Percentiles rank a stretch among this genome's conserved stretches.
These are phyloP conservation scores for Harpagifer antarcticus DNA, from an alignment of 2,797 vertebrate genomes.

Conservation along the genomic window DNA sequence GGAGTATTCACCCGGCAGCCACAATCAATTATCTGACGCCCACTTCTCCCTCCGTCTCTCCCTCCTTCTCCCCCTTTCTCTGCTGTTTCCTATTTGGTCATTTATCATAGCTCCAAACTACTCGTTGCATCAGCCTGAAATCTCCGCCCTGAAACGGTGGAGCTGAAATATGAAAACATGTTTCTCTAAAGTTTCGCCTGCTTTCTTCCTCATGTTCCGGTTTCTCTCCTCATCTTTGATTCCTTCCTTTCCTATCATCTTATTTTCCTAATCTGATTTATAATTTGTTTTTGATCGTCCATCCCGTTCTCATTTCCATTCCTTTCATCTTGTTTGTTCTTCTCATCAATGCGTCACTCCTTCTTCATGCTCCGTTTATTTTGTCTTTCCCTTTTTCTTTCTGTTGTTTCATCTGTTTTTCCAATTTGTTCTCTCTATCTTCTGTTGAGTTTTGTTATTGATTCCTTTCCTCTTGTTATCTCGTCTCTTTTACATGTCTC, in stretches of 20 bases:
- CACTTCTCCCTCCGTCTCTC: conserved; percentile 4
- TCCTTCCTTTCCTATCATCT: background rate
- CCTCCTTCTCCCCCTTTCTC: background rate
- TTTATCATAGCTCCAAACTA: conserved; percentile 44
- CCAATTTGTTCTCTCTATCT: no score
- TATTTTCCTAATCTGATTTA: background rate
- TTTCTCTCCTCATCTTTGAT: background rate
- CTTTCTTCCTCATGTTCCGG: background rate
- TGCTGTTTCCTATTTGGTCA: conserved; percentile 38
- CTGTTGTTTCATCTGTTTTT: background rate
- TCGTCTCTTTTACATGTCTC: background rate
- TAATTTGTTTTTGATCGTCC: background rate
- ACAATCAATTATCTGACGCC: conserved; percentile 45
- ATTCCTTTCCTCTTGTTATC: background rate
- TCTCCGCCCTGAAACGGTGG: conserved; percentile 5
- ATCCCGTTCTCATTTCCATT: background rate
- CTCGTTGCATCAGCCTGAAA: conserved; percentile 49
- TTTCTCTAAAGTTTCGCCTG: conserved; percentile 2
- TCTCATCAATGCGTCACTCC: background rate
- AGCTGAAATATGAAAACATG: conserved; percentile 28
- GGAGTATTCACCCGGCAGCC: conserved; percentile 42
- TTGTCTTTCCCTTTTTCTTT: background rate
- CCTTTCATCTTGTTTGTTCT: background rate
- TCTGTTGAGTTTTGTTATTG: background rate
- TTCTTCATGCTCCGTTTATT: background rate